These are phyloP conservation scores for Daubentonia madagascariensis DNA, from an alignment of 2,113 vertebrate species.

Conservation along the genomic window DNA sequence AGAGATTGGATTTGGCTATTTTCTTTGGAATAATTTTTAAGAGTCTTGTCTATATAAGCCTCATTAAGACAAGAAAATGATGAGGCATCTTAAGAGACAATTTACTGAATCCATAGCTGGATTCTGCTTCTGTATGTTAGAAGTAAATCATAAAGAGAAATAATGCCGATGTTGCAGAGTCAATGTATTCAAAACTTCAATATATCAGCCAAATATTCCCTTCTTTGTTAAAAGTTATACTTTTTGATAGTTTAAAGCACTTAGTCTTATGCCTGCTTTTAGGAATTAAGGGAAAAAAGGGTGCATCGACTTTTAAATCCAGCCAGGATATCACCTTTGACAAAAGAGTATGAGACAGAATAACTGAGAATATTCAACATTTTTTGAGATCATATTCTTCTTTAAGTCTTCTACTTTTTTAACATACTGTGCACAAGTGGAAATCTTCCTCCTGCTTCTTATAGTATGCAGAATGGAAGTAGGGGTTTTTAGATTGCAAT, in stretches of 20 bases:
- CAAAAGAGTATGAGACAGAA: background rate
- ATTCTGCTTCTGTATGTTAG: background rate
- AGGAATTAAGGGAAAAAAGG: background rate
- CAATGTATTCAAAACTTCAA: background rate
- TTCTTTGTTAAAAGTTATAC: background rate
- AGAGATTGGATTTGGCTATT: background rate
- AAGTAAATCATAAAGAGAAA: constrained; percentile 12
- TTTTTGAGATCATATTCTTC: background rate
- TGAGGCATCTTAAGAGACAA: background rate
- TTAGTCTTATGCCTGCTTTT: background rate
- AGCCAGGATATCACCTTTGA: background rate
- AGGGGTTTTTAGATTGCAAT: background rate
- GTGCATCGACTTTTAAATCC: background rate
- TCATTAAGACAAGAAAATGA: constrained; percentile 58
- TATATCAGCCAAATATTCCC: background rate
- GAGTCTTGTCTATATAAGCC: constrained; percentile 2
- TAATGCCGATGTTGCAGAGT: background rate
- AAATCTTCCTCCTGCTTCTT: background rate
- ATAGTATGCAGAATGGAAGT: background rate
- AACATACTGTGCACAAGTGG: background rate
- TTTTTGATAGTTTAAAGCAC: background rate
- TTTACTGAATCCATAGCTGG: background rate
- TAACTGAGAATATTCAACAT: background rate
- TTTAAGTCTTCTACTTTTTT: background rate
- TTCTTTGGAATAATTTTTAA: constrained; percentile 46